Evolutionary conservation across 1,140 invertebrate species (phyloP), one percentile per base, ranked within the genome.

Genomic region (Bombus vancouverensis): DNA sequence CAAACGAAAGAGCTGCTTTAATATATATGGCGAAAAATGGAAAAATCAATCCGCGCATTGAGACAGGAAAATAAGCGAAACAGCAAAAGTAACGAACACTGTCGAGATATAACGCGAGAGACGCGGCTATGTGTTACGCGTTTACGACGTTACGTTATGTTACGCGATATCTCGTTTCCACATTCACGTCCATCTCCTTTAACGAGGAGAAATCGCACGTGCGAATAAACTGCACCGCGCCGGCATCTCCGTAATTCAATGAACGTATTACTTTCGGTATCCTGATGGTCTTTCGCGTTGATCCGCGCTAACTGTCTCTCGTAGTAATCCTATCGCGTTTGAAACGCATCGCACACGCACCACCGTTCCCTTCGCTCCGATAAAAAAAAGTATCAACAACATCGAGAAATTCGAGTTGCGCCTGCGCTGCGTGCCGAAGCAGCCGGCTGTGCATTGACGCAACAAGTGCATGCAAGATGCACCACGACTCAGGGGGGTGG

Each of bases 381-480:
- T 66, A 59, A 76, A 44, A 57, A 34, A 70, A 53, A 66, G 59
- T 79, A 89, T 87, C 79, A 78, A 62, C 77, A 44, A 74, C 53
- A 74, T 77, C 71, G 12, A 79, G 80, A 88, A 85, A 87, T 83
- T 87, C 83, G 86, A 89, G 72, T 87, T 65, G 86, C 81, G 87
- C 79, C 68, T 81, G 83, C 78, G 77, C 68, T 81, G 83, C 78
- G 77, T 86, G 59, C 81, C 85, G 75, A 59, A 62, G 62, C 68
- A 83, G 82, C 86, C 86, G 72, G 86, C 71, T 81, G 88, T 87
- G 83, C 83, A 84, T 85, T 80, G 79, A 83, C 88, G 91, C 91
- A 92, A 92, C 91, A 92, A 92, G 91, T 92, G 91, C 87, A 91
- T 81, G 76, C 87, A 84, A 87, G 83, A 91, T 90, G 90, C 87